Percentiles rank a stretch among this genome's conserved stretches.
phyloP scores from a whole-genome alignment of 2,797 vertebrate species.

The Steatocranus sp. region DNA sequence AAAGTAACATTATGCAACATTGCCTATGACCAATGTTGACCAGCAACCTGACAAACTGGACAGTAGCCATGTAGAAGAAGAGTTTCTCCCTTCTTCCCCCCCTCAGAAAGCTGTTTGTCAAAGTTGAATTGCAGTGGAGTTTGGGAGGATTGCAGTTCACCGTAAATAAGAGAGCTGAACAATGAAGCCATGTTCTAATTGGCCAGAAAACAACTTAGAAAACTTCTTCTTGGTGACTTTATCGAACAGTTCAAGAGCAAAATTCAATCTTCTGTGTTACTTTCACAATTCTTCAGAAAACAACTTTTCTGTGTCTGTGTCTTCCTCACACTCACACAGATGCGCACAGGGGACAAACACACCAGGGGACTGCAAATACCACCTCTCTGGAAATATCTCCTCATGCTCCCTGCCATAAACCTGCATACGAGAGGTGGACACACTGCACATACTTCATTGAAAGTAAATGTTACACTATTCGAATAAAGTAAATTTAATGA shows the following conservation, averaged over 20 bases:
- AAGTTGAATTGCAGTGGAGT: neutral
- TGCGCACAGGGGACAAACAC: neutral
- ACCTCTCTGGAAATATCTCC: neutral
- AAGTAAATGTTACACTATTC: neutral
- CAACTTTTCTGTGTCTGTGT: neutral
- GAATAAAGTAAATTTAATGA: neutral
- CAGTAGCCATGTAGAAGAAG: neutral
- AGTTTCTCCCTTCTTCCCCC: neutral
- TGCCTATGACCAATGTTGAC: neutral
- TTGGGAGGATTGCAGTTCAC: neutral
- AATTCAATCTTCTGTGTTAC: neutral
- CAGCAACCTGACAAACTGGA: neutral
- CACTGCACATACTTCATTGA: neutral
- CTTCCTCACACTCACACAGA: neutral
- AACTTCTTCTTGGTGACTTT: neutral
- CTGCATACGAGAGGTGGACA: neutral
- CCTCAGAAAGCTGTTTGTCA: neutral
- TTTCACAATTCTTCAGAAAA: neutral
- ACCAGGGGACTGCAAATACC: neutral
- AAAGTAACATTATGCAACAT: neutral
- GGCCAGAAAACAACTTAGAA: neutral
- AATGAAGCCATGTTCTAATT: neutral
- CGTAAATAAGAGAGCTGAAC: neutral
- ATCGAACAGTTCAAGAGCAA: neutral
- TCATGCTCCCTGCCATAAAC: neutral